Evolutionary conservation across 2,113 vertebrate genomes (phyloP), one percentile per base, ranked within the genome.

Genomic region (Alexandromys fortis): DNA sequence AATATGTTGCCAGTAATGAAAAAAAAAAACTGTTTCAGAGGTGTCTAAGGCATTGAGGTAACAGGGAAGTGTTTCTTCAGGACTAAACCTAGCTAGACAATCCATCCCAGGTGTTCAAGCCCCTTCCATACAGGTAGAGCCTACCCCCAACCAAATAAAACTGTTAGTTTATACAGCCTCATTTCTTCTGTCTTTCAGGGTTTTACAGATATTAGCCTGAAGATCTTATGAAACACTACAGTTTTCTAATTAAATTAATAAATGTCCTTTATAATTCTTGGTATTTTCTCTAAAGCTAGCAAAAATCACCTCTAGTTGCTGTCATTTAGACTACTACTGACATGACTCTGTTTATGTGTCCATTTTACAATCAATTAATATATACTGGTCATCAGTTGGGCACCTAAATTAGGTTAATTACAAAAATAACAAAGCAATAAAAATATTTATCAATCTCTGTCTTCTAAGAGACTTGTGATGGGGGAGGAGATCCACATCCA

Each of bases 241-340:
- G 93, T 63, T 89, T 65, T 86, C 79, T 91, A 91, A 90, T 47
- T 70, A 70, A 70, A 19, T 35, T 89, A 77, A 61, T 68, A 75
- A 90, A 93, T 22, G 3, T 26, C 22, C 38, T 89, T 86, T 76
- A 42, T 65, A 21, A 16, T 78, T 70, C 33, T 72, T 77, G 87
- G 4, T 45, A 75, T 88, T 77, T 92, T 83, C 33, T 61, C n/a
- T n/a, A 94, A 88, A 88, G 49, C n/a, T 58, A 93, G n/a, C 16
- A 88, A 89, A 94, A 92, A 55, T 86, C 73, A 93, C 33, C 7
- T 82, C 26, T 35, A 76, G n/a, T 19, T 81, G 42, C 68, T 70
- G 68, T 70, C 68, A n/a, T 70, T 70, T 70, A 70, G 42, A 30
- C 72, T 93, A 91, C 13, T 90, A 52, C 16, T 10, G 92, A 90